Base-by-base conservation (phyloP, 2,888 invertebrate genomes). In the Salpingus planirostris region DNA sequence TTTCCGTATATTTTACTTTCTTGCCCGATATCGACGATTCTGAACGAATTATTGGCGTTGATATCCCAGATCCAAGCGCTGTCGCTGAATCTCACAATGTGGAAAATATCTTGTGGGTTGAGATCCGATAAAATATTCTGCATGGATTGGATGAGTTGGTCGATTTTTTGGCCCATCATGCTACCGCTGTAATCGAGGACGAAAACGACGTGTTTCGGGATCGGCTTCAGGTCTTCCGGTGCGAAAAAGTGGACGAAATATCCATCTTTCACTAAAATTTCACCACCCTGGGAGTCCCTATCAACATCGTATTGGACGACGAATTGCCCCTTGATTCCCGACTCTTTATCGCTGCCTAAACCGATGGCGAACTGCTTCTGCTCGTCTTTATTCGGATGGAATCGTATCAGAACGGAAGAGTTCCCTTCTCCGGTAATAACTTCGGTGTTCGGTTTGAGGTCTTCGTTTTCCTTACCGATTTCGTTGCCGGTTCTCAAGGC, bases 241-340 rank as follows among this genome's bases (percentile, higher is more conserved):
- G 81, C 74, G 57, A 80, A 80, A 64, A 81, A 82, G 51, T 84
- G 83, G 1, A 82, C 79, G 60, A 84, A 84, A 59, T 81, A 80
- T 1, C 81, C 82, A 44, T 77, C 76, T 50, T 76, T 73, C 1
- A 78, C 66, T 69, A 78, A 53, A 3, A 61, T 67, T 60, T 78
- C 73, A 12, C 78, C 80, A 23, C 72, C 71, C 33, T 67, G 62
- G 1, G 69, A 62, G 51, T 69, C 66, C 3, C 77, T 65, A 21
- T 73, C 71, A 1, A 82, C 78, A 43, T 82, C 80, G 55, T 82
- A 82, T 47, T 78, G 74, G 10, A 81, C 74, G 4, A 78, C 70
- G 45, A 82, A 77, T 51, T 80, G 76, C 2, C 78, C 80, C 13
- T 71, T 64, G 2, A 76, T 58, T 1, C 76, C 78, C 32, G 68